Evolutionary conservation across 2,888 invertebrate genomes (phyloP).

Genomic region (Epinotia demarniana): DNA sequence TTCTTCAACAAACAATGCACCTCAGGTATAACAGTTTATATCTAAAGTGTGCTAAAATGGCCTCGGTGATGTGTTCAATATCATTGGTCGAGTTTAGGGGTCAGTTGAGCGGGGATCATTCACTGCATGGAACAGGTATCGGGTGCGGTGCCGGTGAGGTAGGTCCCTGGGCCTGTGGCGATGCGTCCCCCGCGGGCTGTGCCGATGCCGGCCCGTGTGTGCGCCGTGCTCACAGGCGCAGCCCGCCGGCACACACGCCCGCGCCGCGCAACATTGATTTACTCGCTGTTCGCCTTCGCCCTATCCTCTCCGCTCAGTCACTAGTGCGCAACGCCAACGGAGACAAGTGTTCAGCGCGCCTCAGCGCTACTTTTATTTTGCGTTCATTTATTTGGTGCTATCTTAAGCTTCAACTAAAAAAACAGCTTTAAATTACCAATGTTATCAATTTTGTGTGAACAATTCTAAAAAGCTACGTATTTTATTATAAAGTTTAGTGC

Average conservation of each 20-base stretch:
- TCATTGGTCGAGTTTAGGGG: conserved; percentile 50
- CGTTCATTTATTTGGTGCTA: conserved; percentile 71
- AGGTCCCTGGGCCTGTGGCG: conserved; percentile 53
- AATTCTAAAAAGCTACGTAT: conserved; percentile 55
- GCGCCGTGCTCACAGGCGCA: conserved; percentile 60
- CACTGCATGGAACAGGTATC: conserved; percentile 66
- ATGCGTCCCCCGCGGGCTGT: conserved; percentile 56
- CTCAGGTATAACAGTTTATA: conserved; percentile 25
- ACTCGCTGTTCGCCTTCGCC: conserved; percentile 72
- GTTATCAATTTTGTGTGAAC: conserved; percentile 58
- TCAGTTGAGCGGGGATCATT: conserved; percentile 63
- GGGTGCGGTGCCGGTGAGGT: conserved; percentile 49
- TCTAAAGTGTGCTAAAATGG: conserved; percentile 15
- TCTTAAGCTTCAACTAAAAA: conserved; percentile 66
- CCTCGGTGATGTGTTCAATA: conserved; percentile 25
- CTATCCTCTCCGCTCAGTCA: conserved; percentile 80
- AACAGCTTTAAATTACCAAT: conserved; percentile 69
- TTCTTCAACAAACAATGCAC: conserved; percentile 42
- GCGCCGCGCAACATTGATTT: conserved; percentile 81
- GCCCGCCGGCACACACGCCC: conserved; percentile 63
- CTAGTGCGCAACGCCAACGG: conserved; percentile 81
- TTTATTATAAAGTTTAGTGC: conserved; percentile 58
- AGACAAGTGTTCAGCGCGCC: conserved; percentile 70
- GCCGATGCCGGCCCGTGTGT: conserved; percentile 51
- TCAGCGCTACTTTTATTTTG: conserved; percentile 72